Conservation (phyloP, 2,888 invertebrate genomes). For the Tinea trinotella region DNA sequence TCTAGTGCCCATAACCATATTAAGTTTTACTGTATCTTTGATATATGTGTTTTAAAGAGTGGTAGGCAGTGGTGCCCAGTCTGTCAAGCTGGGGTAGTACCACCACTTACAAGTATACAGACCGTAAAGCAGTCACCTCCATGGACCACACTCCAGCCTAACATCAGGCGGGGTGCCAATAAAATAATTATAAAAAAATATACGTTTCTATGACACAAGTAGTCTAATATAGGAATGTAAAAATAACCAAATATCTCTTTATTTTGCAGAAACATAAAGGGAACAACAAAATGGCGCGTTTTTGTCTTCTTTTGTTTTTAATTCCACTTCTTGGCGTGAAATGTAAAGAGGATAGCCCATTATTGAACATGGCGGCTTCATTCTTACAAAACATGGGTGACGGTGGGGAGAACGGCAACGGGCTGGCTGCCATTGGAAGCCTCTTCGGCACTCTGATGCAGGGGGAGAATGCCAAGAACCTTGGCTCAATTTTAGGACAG, state of each 20-base stretch:
- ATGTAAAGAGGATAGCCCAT: conserved; percentile 70
- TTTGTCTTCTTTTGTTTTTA: conserved; percentile 32
- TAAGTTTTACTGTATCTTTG: too few species aligned
- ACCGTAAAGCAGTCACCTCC: too few species aligned
- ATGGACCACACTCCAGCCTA: too few species aligned
- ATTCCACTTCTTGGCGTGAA: conserved; percentile 35
- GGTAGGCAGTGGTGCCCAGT: too few species aligned
- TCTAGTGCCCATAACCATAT: too few species aligned
- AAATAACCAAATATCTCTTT: conserved; percentile 5
- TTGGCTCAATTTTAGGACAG: conserved; percentile 51
- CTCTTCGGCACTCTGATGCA: conserved; percentile 79
- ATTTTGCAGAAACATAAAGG: conserved; percentile 17
- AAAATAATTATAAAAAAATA: too few species aligned
- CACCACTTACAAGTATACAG: too few species aligned
- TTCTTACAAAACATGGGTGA: conserved; percentile 75
- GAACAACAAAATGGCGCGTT: conserved; percentile 41
- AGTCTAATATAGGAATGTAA: too few species aligned
- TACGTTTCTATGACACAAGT: too few species aligned
- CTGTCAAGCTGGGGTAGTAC: too few species aligned
- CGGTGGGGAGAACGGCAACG: conserved; percentile 41
- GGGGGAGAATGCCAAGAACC: conserved; percentile 74
- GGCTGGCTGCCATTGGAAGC: conserved; percentile 74
- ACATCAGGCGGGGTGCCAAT: too few species aligned
- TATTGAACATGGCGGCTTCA: conserved; percentile 78
- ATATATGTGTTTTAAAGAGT: too few species aligned